These are phyloP conservation scores for Myxocyprinus asiaticus DNA, from an alignment of 2,113 vertebrate species.

Conservation along the genomic window DNA sequence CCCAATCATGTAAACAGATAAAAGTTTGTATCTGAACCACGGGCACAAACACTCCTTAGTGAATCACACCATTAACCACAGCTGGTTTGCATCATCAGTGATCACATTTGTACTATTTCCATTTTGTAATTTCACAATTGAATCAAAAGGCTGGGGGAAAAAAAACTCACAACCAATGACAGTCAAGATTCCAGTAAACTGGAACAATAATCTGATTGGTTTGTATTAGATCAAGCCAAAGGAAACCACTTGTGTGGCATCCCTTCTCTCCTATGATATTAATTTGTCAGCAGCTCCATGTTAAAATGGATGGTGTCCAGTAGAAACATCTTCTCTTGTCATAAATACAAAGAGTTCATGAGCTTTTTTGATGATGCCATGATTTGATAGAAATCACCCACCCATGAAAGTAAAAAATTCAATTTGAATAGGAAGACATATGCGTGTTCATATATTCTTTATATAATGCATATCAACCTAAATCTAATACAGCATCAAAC, in stretches of 20 bases:
- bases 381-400: not conserved
- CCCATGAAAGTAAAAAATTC: slow-evolving; percentile 54
- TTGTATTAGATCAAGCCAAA: too few relatives aligned
- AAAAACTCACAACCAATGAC: not conserved
- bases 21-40: too few relatives aligned
- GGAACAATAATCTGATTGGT: not conserved
- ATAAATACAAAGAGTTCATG: not conserved
- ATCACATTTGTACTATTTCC: not conserved
- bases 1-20: too few relatives aligned
- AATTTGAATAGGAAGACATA: slow-evolving; percentile 60
- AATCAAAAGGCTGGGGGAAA: not conserved
- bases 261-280: not conserved
- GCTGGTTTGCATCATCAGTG: not conserved
- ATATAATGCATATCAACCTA: slow-evolving; percentile 81
- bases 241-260: too few relatives aligned
- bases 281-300: not conserved
- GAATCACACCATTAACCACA: not conserved
- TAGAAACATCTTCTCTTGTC: not conserved
- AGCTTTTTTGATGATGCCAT: not conserved
- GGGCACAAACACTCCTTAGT: not conserved
- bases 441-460: slow-evolving; percentile 77
- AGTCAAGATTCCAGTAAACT: too few relatives aligned
- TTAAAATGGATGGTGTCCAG: too few relatives aligned
- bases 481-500: slow-evolving; percentile 81
- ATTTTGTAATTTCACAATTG: not conserved